Percentiles rank a stretch among this genome's conserved stretches.
Conservation (phyloP, 2,797 vertebrate genomes). For the Hylomyscus alleni region DNA sequence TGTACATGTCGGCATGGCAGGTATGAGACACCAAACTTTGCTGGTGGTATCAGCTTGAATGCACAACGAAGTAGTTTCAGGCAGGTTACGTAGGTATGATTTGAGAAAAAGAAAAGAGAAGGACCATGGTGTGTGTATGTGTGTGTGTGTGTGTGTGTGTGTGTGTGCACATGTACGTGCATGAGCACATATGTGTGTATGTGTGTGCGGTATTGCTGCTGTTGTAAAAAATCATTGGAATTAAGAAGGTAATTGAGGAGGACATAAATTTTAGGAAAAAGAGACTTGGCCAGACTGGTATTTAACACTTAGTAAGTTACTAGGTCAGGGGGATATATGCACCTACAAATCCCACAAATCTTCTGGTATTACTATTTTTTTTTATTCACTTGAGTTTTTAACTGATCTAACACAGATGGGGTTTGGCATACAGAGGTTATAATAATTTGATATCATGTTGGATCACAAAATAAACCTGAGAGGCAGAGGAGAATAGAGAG, state of each 20-base stretch:
- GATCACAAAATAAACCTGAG: not conserved
- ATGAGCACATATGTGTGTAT: not conserved
- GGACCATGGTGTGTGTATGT: not conserved
- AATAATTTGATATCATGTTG: not conserved
- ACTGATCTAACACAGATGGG: not conserved
- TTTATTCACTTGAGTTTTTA: not conserved
- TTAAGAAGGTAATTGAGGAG: not conserved
- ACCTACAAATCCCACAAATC: slow-evolving; percentile 12
- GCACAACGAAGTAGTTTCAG: not conserved
- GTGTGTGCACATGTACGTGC: not conserved
- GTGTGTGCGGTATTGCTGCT: not conserved
- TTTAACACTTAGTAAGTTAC: not conserved
- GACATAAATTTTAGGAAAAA: slow-evolving; percentile 26
- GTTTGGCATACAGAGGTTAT: slow-evolving; percentile 22
- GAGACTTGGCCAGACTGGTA: not conserved
- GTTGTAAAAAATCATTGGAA: not conserved
- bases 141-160: not conserved
- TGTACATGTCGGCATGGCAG: not conserved
- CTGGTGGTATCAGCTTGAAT: not conserved
- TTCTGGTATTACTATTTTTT: slow-evolving; percentile 12
- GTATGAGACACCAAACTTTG: not conserved
- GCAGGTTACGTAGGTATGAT: not conserved
- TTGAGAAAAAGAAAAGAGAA: not conserved
- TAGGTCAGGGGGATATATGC: not conserved
- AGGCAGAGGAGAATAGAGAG: not conserved